Percentiles rank a stretch among this genome's conserved stretches.
Conservation (phyloP, 2,888 invertebrate genomes). For the Deroplatys truncata region DNA sequence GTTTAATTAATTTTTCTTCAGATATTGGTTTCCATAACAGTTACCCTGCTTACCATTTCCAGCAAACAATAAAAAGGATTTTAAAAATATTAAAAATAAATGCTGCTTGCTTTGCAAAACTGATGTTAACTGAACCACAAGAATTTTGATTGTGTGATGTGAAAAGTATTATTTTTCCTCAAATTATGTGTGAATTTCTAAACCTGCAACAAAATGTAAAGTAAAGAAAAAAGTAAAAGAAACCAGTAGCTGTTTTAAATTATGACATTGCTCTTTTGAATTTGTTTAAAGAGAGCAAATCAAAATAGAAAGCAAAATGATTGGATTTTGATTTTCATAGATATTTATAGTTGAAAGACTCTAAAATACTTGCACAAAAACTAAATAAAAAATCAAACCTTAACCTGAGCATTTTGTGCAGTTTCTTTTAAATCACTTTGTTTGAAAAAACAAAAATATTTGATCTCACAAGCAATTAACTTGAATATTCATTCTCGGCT, state of each 20-base stretch:
- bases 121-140: not conserved
- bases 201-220: not conserved
- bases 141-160: slow-evolving; percentile 8
- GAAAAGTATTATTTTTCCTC: not conserved
- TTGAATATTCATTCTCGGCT: not conserved
- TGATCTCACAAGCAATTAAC: not conserved
- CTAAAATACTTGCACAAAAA: not conserved
- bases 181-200: not conserved
- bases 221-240: not conserved
- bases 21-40: not conserved
- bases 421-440: not conserved
- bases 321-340: not conserved
- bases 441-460: not conserved
- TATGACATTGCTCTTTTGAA: not conserved
- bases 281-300: not conserved
- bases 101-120: slow-evolving; percentile 5
- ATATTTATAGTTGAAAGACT: not conserved
- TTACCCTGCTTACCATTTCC: not conserved
- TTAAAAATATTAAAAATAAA: not conserved
- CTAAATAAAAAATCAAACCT: not conserved
- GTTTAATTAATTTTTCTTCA: not conserved
- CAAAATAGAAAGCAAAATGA: not conserved
- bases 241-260: not conserved
- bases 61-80: not conserved
- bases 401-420: not conserved